Evolutionary conservation across 1,140 invertebrate genomes (phyloP).

Genomic region (Drosophila nigrodunni): DNA sequence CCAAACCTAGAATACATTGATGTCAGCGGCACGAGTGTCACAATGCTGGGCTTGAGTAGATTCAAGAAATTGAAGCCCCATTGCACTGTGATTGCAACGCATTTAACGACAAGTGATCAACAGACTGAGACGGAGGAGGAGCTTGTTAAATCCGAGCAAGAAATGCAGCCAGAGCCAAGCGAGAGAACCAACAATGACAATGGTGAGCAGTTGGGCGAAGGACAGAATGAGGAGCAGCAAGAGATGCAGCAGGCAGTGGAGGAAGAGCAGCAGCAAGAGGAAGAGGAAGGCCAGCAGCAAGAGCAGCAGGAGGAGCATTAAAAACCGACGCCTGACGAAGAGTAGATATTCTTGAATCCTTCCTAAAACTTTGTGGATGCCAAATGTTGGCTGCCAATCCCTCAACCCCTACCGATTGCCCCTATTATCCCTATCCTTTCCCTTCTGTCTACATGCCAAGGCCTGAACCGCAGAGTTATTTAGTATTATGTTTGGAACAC

Average conservation of each 20-base stretch:
- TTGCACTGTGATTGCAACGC: slow-evolving; percentile 85
- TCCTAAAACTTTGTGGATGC: neutral
- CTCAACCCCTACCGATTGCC: no score
- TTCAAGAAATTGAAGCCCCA: slow-evolving; percentile 86
- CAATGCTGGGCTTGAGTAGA: slow-evolving; percentile 85
- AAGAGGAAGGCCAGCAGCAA: neutral
- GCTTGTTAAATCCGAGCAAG: neutral
- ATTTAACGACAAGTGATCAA: slow-evolving; percentile 49
- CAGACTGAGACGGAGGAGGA: slow-evolving; percentile 18
- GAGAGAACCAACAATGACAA: slow-evolving; percentile 12
- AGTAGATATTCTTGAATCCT: slow-evolving; percentile 3
- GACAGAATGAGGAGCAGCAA: neutral
- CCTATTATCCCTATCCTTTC: neutral
- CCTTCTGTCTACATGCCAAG: slow-evolving; percentile 13
- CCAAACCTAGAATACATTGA: slow-evolving; percentile 87
- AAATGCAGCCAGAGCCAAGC: slow-evolving; percentile 1
- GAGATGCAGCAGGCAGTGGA: neutral
- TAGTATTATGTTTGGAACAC: slow-evolving; percentile 55
- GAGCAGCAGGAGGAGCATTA: neutral
- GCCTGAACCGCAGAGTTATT: slow-evolving; percentile 34
- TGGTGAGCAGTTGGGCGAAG: neutral
- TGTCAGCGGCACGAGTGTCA: slow-evolving; percentile 87
- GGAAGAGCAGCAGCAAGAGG: neutral
- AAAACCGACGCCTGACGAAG: slow-evolving; percentile 8
- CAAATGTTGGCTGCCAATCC: no score